A percentile compares a stretch with the other conserved stretches of the same genome.
phyloP scores from a whole-genome alignment of 1,140 invertebrate species.

The Bombus soroeensis region DNA sequence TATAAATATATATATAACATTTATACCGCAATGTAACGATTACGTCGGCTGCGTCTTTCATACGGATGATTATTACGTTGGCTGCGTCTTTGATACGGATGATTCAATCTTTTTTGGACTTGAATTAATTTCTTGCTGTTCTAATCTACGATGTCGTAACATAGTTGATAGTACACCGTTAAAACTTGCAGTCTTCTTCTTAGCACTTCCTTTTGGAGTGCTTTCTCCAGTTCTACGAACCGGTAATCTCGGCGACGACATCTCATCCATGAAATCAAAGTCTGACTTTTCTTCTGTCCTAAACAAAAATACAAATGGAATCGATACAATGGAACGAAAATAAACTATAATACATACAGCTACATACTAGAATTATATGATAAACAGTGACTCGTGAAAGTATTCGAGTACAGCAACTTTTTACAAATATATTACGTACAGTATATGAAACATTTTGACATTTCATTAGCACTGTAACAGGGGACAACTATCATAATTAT shows the following conservation, averaged over 20 bases:
- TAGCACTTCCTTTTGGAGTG: slow-evolving; percentile 88
- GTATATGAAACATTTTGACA: too few species aligned
- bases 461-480: too few species aligned
- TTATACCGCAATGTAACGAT: background rate
- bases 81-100: slow-evolving; percentile 72
- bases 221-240: slow-evolving; percentile 85
- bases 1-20: background rate
- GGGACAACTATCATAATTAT: too few species aligned
- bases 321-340: background rate
- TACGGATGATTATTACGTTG: slow-evolving; percentile 68
- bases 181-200: slow-evolving; percentile 90
- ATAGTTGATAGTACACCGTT: slow-evolving; percentile 89
- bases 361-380: background rate
- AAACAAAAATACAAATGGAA: background rate
- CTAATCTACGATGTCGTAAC: slow-evolving; percentile 86
- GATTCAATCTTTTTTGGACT: slow-evolving; percentile 78
- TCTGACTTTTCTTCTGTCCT: slow-evolving; percentile 86
- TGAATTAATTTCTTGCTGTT: slow-evolving; percentile 83
- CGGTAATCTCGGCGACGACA: slow-evolving; percentile 85
- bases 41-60: slow-evolving; percentile 71
- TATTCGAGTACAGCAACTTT: too few species aligned
- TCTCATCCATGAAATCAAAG: slow-evolving; percentile 91
- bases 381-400: background rate
- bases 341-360: background rate
- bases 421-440: too few species aligned